Base-by-base conservation (phyloP, 2,797 vertebrate species). In the Hippopotamyrus pictus region DNA sequence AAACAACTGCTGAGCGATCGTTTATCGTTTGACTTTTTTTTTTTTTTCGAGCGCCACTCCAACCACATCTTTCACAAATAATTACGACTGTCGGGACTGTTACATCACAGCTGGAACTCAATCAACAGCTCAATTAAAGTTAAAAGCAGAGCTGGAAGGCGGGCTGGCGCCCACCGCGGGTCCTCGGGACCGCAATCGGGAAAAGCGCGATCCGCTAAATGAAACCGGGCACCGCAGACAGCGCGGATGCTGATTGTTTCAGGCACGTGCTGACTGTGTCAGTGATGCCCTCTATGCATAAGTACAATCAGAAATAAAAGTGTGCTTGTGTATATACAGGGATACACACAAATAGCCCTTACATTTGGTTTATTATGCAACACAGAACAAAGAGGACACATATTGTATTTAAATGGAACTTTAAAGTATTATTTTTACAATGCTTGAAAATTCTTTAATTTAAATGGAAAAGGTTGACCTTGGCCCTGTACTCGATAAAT, bases 81-180 rank as follows among this genome's bases (percentile, higher is more conserved):
- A 84, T 46, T 50, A 84, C 44, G 22, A 84, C n/a, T 48, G 82
- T 51, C 82, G n/a, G n/a, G 44, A 50, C 82, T 84, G 48, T 84
- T 84, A 51, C 44, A 84, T 25, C 82, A 84, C 82, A 84, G 44
- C 17, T 51, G 48, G 82, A 84, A 84, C 44, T 84, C 44, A 84
- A 84, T 48, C 82, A 84, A 51, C 82, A 25, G 82, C 44, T 84
- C 82, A 84, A 51, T 84, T 51, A 84, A 84, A 84, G 22, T 84
- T 84, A 84, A 84, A 84, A 84, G 82, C 82, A 6, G 44, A 25
- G n/a, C 82, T 84, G 46, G 82, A 84, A 29, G 17, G 44, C n/a
- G n/a, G 46, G 22, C 22, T 3, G 22, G 82, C 48, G n/a, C 48
- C 11, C 82, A 12, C 9, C 19, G 22, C 46, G n/a, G 48, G 41